Base-by-base conservation (phyloP, 2,888 invertebrate species). In the Cybosia mesomella region DNA sequence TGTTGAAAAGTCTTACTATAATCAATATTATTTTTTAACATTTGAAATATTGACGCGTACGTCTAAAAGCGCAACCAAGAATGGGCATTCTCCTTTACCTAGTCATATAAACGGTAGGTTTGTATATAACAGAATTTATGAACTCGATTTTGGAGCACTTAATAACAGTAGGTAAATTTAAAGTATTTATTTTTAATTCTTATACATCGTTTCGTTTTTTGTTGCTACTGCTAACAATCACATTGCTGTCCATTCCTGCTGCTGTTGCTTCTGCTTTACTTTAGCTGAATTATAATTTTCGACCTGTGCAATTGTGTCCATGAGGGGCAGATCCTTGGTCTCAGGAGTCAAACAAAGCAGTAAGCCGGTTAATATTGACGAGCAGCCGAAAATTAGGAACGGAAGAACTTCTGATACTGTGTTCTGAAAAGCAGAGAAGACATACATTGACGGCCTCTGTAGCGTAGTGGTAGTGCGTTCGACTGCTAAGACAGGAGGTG, bases 321-420 rank as follows among this genome's bases (percentile, higher is more conserved):
- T 61, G 18, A 62, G 62, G 11, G 58, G 58, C 36, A 60, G 8
- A 21, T 32, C 34, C 36, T 64, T 64, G 18, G 64, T 64, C 13
- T 64, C 64, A n/a, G 64, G 64, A 11, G 64, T 64, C 18, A 64
- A n/a, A n/a, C 15, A 36, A 8, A 55, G n/a, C n/a, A 64, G 36
- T n/a, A 64, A n/a, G 11, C 36, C 55, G 5, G 24, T 2, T 8
- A 24, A 13, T 11, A 55, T 24, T 11, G 24, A 55, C 11, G 18
- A 57, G 11, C 54, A 39, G 36, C 64, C 64, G 39, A 64, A 64
- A 3, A 64, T 22, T 7, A 55, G 10, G 8, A 39, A 55, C 18
- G 55, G 64, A 9, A 57, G n/a, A 39, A 18, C 24, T 24, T 55
- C 55, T n/a, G 64, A 64, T 7, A 64, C 28, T n/a, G 64, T 36